Conservation (phyloP, 2,797 vertebrate genomes). For the Clarias pachynema region DNA sequence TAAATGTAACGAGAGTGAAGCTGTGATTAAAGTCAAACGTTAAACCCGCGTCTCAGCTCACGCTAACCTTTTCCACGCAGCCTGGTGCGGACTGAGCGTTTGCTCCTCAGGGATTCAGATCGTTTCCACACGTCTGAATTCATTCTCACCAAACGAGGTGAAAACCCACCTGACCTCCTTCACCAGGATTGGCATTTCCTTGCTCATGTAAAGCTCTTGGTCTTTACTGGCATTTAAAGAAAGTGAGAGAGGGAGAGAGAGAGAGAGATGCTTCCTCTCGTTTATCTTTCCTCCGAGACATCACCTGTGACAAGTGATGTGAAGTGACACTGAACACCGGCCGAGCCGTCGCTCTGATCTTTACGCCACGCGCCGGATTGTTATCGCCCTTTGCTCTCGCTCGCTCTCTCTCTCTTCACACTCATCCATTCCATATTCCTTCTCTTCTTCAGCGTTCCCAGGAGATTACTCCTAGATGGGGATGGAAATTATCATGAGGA, state of each 20-base stretch:
- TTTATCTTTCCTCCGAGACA: constrained; percentile 23
- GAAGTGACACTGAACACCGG: constrained; percentile 61
- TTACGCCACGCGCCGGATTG: constrained; percentile 67
- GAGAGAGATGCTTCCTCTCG: constrained; percentile 16
- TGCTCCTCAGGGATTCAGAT: neutral
- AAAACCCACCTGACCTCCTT: constrained; percentile 59
- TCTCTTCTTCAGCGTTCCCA: neutral
- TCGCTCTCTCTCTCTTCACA: neutral
- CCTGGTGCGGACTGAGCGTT: neutral
- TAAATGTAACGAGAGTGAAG: neutral
- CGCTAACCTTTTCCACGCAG: neutral
- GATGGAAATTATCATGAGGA: neutral
- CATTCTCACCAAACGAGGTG: neutral
- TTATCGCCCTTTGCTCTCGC: constrained; percentile 66
- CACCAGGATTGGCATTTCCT: constrained; percentile 68
- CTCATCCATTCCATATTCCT: neutral
- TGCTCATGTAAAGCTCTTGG: constrained; percentile 65
- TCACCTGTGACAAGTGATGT: constrained; percentile 63
- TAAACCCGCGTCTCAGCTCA: neutral
- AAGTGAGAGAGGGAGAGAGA: neutral
- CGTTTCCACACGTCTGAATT: neutral
- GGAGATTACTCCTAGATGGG: neutral
- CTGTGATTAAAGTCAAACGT: neutral
- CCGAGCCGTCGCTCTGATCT: constrained; percentile 64
- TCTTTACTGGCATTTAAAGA: constrained; percentile 69